A percentile compares a stretch with the other conserved stretches of the same genome.
Evolutionary conservation across 30 jellyfish, hydroid and myxozoan species (phyloP).

Genomic region (Hydractinia echinata): DNA sequence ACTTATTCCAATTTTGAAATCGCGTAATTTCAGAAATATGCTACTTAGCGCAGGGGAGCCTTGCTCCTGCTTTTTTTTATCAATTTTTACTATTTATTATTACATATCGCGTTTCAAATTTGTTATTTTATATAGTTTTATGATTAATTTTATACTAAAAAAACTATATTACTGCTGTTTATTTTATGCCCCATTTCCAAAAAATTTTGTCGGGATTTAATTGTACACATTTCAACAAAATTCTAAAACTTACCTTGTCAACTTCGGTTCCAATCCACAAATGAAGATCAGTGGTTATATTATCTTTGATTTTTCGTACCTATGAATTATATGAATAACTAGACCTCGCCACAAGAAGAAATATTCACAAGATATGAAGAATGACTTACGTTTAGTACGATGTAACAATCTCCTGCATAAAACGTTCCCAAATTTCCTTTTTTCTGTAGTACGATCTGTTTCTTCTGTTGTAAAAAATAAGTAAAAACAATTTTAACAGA

Average conservation of each 20-base stretch:
- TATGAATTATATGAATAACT: neutral
- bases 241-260: constrained; percentile 2
- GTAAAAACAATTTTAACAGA: neutral
- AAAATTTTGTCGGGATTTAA: too few species aligned
- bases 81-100: too few species aligned
- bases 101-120: too few species aligned
- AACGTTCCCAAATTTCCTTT: constrained; percentile 30
- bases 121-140: too few species aligned
- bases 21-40: too few species aligned
- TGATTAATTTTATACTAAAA: too few species aligned
- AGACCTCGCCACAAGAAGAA: neutral
- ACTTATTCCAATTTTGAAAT: too few species aligned
- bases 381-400: constrained; percentile 1
- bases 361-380: neutral
- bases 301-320: neutral
- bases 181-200: too few species aligned
- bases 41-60: too few species aligned
- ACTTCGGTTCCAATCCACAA: constrained; percentile 33
- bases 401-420: constrained; percentile 15
- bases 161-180: too few species aligned
- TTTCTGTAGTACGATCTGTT: constrained; percentile 14
- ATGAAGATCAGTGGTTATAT: constrained; percentile 3
- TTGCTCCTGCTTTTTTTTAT: too few species aligned
- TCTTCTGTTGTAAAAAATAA: neutral
- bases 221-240: too few species aligned